Evolutionary conservation across 1,140 invertebrate genomes (phyloP).

Genomic region (Aphelenchoides besseyi): DNA sequence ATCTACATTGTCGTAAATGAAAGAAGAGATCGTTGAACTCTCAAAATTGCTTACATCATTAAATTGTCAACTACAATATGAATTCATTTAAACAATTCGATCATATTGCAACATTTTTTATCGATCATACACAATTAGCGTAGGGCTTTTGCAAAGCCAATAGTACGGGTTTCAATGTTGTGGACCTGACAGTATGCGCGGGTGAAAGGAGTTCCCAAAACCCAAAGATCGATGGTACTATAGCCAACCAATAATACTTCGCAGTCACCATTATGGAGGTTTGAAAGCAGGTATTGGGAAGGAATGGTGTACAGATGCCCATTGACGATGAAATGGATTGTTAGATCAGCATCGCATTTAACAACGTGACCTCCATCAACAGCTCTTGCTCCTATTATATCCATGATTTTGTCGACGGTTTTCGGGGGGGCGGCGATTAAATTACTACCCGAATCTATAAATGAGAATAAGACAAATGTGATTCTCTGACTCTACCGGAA

Average conservation of each 20-base stretch:
- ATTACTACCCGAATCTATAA: not conserved
- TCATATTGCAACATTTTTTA: too few relatives aligned
- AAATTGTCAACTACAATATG: too few relatives aligned
- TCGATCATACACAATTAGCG: too few relatives aligned
- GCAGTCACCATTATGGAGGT: not conserved
- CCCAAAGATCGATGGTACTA: not conserved
- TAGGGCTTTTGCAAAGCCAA: constrained; percentile 40
- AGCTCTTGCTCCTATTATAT: not conserved
- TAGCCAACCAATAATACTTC: not conserved
- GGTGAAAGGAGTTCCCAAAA: constrained; percentile 49
- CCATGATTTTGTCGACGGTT: not conserved
- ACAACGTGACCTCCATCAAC: not conserved
- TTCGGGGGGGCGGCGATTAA: not conserved
- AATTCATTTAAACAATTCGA: too few relatives aligned
- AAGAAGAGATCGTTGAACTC: too few relatives aligned
- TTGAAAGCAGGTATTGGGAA: not conserved
- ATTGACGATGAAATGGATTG: not conserved
- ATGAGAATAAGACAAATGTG: not conserved
- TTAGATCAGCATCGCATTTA: not conserved
- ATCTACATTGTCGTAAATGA: too few relatives aligned
- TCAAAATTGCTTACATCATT: too few relatives aligned
- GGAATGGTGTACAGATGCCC: not conserved
- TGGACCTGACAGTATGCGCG: constrained; percentile 42
- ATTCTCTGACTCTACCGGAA: not conserved
- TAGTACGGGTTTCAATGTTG: constrained; percentile 28